A percentile compares a stretch with the other conserved stretches of the same genome.
Evolutionary conservation across 1,140 invertebrate genomes (phyloP).

Genomic region (Lasaia peninsularis): DNA sequence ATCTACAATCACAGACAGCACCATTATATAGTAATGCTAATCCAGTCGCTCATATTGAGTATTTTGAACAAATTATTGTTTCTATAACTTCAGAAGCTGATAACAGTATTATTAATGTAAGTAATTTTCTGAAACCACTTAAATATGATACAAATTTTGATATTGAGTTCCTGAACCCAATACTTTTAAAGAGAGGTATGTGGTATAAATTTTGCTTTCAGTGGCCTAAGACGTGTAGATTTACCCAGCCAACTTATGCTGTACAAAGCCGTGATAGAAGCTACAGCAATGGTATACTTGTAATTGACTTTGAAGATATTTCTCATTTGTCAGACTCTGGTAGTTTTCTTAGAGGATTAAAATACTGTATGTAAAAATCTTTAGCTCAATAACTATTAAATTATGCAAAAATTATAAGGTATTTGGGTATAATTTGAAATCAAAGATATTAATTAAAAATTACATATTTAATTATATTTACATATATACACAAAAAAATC

Average conservation of each 20-base stretch:
- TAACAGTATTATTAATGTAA: slow-evolving; percentile 47
- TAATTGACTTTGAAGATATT: slow-evolving; percentile 68
- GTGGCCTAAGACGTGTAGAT: slow-evolving; percentile 51
- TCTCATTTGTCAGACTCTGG: slow-evolving; percentile 38
- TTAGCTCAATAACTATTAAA: no score
- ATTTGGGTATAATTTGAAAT: no score
- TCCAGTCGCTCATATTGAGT: slow-evolving; percentile 40
- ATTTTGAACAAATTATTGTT: slow-evolving; percentile 62
- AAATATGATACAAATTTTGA: slow-evolving; percentile 60
- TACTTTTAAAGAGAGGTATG: slow-evolving; percentile 58
- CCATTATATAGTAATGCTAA: slow-evolving; percentile 48
- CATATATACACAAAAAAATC: no score
- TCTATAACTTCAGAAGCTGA: slow-evolving; percentile 47
- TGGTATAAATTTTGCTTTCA: slow-evolving; percentile 68
- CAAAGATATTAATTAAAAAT: no score
- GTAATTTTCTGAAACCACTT: slow-evolving; percentile 48
- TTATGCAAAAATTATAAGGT: no score
- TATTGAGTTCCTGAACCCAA: slow-evolving; percentile 57
- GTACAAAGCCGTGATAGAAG: slow-evolving; percentile 54
- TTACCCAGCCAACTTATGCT: slow-evolving; percentile 52
- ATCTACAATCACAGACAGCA: slow-evolving; percentile 63
- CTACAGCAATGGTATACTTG: slow-evolving; percentile 49
- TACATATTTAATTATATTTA: no score
- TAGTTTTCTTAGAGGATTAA: slow-evolving; percentile 66
- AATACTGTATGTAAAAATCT: slow-evolving; percentile 53